Base-by-base conservation (phyloP, 2,797 vertebrate genomes). In the Bradypodion pumilum region DNA sequence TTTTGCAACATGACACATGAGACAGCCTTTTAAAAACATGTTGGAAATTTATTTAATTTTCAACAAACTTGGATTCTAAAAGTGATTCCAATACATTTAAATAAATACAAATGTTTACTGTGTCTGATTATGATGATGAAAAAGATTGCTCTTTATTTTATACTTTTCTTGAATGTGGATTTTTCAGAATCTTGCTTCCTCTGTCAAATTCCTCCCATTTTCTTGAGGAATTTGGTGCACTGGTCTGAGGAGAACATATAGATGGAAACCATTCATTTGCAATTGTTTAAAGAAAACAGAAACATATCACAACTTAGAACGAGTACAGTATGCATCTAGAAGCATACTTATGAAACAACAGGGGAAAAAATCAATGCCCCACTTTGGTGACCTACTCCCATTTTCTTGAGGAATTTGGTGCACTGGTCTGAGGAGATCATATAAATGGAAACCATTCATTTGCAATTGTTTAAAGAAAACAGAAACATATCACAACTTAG, bases 71-170 rank as follows among this genome's bases (percentile, higher is more conserved):
- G 91, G 86, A 63, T 77, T 92, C 81, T 90, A 89, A 86, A 88
- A 88, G 83, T 84, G 74, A 88, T 87, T 85, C 23, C 15, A 52
- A 77, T 68, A 10, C 35, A 40, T 83, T 83, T 59, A 86, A 94
- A 93, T 94, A 93, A 93, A 86, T 74, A 35, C 86, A 93, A 87
- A 90, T 69, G 85, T 92, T 88, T 84, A 15, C 77, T 85, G 85
- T 89, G 72, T 90, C 74, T 89, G 88, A 87, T 0, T 0, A 37
- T 83, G 84, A 81, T 90, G 79, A 32, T 91, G 76, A 81, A 52
- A 81, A 77, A 10, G 21, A 27, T 77, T 40, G 42, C n/a, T 70
- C 27, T 52, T 52, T 21, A 16, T 62, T 68, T 81, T 63, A 70
- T 32, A 46, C 37, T 78, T 60, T 92, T 32, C 69, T 59, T 92